Evolutionary conservation across 2,113 vertebrate genomes (phyloP), one percentile per base, ranked within the genome.

Genomic region (Myrmophylax atrothorax): DNA sequence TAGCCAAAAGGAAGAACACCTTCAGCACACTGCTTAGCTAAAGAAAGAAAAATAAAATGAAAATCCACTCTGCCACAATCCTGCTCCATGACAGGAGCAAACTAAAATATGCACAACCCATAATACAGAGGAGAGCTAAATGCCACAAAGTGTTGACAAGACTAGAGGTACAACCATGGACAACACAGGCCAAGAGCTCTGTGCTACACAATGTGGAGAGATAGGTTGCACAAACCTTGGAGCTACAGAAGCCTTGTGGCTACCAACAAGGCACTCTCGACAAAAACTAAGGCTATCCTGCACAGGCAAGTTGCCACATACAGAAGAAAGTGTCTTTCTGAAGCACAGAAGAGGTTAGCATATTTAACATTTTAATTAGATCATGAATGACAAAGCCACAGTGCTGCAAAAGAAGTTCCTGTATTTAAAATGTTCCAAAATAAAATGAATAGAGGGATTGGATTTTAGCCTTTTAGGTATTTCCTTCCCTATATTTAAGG

Each of bases 181-280:
- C 23, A 16, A 64, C 0, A 4, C 28, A 60, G 66, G 37, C 9
- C 60, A 74, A 59, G 52, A 82, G 3, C 1, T 12, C 58, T 60
- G n/a, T 17, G 55, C 38, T 33, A 15, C 0, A 1, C 16, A 46
- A 12, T 0, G 0, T 0, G 6, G 11, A 14, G 49, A 53, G 15
- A 62, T 64, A 68, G 62, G 26, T 40, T 38, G 40, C 9, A n/a
- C 25, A 14, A 50, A 0, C 5, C 46, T 7, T 17, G 37, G 20
- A n/a, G 23, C 31, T 10, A 58, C 46, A 60, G 52, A 20, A 37
- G 12, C 58, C 69, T 7, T 50, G 31, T 7, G 22, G 22, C 35
- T 12, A 23, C 63, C 28, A 66, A 68, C 55, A 91, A 88, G 44
- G 44, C 59, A 47, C 47, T 58, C 75, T 28, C 3, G 8, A 80